Percentiles rank a stretch among this genome's conserved stretches.
phyloP scores from a whole-genome alignment of 2,113 vertebrate genomes.

The Lepisosteus oculatus region DNA sequence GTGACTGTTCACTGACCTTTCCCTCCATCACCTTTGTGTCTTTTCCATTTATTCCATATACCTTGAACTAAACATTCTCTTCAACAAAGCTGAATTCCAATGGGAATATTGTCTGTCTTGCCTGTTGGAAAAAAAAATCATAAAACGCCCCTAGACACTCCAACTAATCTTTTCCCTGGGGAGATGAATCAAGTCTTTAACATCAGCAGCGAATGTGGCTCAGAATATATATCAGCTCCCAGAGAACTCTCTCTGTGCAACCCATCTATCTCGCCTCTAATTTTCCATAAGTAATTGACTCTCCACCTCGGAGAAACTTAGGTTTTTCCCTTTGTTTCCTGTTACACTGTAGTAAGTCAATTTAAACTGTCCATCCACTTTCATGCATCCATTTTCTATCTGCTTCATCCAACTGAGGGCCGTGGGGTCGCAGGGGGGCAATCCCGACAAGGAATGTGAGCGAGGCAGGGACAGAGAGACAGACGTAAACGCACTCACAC shows the following conservation, averaged over 20 bases:
- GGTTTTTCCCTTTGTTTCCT: background rate
- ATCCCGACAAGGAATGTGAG: too few relatives aligned
- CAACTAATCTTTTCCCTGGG: conserved; percentile 45
- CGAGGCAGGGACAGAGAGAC: too few relatives aligned
- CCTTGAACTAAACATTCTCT: conserved; percentile 40
- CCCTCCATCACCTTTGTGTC: conserved; percentile 38
- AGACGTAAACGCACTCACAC: too few relatives aligned
- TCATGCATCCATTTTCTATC: too few relatives aligned
- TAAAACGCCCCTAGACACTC: conserved; percentile 21
- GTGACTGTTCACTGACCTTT: conserved; percentile 48
- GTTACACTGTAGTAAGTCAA: too few relatives aligned
- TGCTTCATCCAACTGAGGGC: too few relatives aligned
- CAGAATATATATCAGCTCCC: conserved; percentile 54
- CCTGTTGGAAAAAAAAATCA: conserved; percentile 40
- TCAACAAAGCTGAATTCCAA: conserved; percentile 44
- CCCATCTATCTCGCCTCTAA: conserved; percentile 32
- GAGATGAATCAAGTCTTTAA: conserved; percentile 41
- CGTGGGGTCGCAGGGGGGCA: too few relatives aligned
- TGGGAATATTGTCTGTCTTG: conserved; percentile 47
- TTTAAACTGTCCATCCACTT: too few relatives aligned
- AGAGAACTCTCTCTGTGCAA: conserved; percentile 7
- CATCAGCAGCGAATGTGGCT: conserved; percentile 34
- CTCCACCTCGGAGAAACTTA: conserved; percentile 29
- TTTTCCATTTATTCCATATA: conserved; percentile 43
- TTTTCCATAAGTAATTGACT: conserved; percentile 56